Percentiles rank a stretch among this genome's conserved stretches.
phyloP scores from a whole-genome alignment of 1,140 invertebrate genomes.

The Mylabris phalerata region DNA sequence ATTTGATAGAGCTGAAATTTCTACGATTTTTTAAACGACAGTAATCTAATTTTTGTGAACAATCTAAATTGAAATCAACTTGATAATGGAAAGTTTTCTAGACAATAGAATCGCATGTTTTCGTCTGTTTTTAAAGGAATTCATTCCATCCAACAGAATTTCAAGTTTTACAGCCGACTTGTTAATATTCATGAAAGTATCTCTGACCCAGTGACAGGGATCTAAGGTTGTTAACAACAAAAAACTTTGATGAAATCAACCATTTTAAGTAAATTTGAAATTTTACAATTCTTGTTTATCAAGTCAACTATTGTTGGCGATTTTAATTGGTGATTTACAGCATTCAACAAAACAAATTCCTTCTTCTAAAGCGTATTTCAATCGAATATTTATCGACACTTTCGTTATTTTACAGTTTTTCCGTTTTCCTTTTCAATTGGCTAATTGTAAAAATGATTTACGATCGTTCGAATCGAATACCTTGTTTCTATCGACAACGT shows the following conservation, averaged over 20 bases:
- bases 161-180: no score
- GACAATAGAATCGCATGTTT: no score
- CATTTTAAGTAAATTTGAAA: neutral
- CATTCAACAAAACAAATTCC: neutral
- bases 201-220: no score
- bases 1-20: no score
- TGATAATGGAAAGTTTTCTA: no score
- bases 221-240: no score
- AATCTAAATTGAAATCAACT: no score
- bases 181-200: no score
- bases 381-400: neutral
- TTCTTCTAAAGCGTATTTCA: neutral
- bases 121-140: no score
- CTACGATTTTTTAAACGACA: no score
- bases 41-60: no score
- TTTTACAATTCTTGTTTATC: neutral
- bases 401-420: neutral
- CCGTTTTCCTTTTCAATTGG: slow-evolving; percentile 8
- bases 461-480: neutral
- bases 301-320: neutral
- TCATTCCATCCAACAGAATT: no score
- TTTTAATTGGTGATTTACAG: neutral
- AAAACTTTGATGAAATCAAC: neutral
- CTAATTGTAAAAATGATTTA: slow-evolving; percentile 16
- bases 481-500: neutral